Base-by-base conservation (phyloP, 2,888 invertebrate genomes). In the Ecdyonurus torrentis region DNA sequence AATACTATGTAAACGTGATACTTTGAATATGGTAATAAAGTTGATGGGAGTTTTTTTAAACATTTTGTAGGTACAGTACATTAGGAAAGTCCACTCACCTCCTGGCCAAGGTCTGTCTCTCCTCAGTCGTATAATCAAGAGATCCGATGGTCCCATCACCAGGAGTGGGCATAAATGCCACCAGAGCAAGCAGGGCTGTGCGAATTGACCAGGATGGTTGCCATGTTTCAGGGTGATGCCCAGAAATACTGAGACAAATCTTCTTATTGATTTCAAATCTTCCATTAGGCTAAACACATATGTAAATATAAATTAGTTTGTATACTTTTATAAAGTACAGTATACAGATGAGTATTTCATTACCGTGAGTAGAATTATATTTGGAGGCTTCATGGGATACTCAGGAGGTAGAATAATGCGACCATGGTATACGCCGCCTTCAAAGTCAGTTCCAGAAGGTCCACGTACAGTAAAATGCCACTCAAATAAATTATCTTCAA, bases 221-320 rank as follows among this genome's bases (percentile, higher is more conserved):
- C 96, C 96, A 97, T 52, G 92, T 91, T 75, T 97, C 96, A n/a
- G 95, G 96, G 74, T 96, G 96, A 76, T 94, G 88, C 2, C 92
- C 94, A 65, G 94, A 95, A 70, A 96, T 96, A 66, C 92, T 94
- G 67, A 96, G 77, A 73, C 96, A 97, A 70, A 97, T 94, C 76
- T 96, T 96, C 74, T 91, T 93, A 74, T 91, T 89, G 7, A 84
- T 83, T 77, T 95, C 93, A 77, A 97, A 96, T 68, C 96, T 81
- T 59, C 95, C 95, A 75, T 93, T 96, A 1, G 93, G 93, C 88
- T 90, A 70, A 55, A 74, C 74, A 61, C 22, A 62, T 52, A 61
- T 59, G 24, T 10, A 2, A 24, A n/a, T 2, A 59, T 20, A 15
- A 59, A 23, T 20, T 22, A 20, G 24, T 59, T n/a, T 1, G 22